Base-by-base conservation (phyloP, 1,140 invertebrate genomes). In the Oncopodura yosiiana region DNA sequence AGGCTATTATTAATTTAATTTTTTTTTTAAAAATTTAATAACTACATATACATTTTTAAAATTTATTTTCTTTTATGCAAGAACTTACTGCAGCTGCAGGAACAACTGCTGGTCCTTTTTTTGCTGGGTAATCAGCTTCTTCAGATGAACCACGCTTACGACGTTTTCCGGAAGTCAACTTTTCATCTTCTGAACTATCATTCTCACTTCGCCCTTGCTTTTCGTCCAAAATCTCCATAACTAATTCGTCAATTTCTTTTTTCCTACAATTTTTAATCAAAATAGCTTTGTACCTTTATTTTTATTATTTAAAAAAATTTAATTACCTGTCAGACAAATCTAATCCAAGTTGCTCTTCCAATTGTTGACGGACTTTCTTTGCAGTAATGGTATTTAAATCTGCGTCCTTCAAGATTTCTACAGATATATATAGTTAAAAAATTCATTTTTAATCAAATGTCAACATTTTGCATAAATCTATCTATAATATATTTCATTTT, bases 281-380 rank as follows among this genome's bases (percentile, higher is more conserved):
- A 43, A 23, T 23, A 8, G 5, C 4, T 32, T 16, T 18, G 5
- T 30, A 18, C 21, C 4, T 6, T 30, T 9, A 9, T 23, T 16
- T 9, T 27, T 18, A 34, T 23, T 5, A 26, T 16, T 34, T 3
- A 49, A 3, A 3, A 19, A 42, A 29, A 41, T 18, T 42, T 19
- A 41, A 46, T 69, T 71, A 78, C 76, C 77, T 74, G 65, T 77
- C 75, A 23, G 78, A 72, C 12, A 94, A 73, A 63, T 91, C 86
- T 52, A 80, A 74, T 36, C 81, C 82, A 11, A 91, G 74, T 67
- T 86, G 84, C 56, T 84, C 78, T 70, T 94, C 87, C 52, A 94
- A 73, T 66, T 86, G 81, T 70, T 85, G 81, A 26, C 89, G 80
- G n/a, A 94, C 86, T 71, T 90, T 88, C 66, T 93, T 94, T 1